Conservation (phyloP, 2,888 invertebrate genomes). For the Exocentrus adspersus region DNA sequence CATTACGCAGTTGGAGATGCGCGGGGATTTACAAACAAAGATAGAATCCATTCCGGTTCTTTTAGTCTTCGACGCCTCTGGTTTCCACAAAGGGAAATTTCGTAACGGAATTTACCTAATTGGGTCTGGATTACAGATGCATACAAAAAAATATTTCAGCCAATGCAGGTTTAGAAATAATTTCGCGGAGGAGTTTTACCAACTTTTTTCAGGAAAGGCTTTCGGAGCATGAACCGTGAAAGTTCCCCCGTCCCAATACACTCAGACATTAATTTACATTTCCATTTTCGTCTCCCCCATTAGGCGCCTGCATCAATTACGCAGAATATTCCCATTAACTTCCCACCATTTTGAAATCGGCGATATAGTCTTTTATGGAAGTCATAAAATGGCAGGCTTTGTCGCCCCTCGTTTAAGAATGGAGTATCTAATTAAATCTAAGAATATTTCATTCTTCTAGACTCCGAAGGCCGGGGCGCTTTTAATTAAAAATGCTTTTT, state of each 20-base stretch:
- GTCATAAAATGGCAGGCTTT: constrained; percentile 35
- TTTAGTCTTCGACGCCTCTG: neutral
- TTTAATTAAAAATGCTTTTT: constrained; percentile 28
- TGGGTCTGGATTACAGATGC: neutral
- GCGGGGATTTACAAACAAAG: neutral
- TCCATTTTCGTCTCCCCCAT: neutral
- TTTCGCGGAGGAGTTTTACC: no score
- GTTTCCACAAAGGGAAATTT: neutral
- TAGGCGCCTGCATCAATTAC: constrained; percentile 14
- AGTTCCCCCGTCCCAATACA: neutral
- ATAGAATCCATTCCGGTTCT: neutral
- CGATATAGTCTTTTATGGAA: constrained; percentile 28
- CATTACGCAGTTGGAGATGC: constrained; percentile 17
- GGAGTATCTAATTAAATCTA: constrained; percentile 33
- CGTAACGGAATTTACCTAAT: no score
- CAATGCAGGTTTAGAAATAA: no score
- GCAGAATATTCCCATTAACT: constrained; percentile 6
- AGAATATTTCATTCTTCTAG: constrained; percentile 32
- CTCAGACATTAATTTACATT: neutral
- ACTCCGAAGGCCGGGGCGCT: constrained; percentile 1
- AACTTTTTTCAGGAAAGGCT: neutral
- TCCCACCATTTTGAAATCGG: constrained; percentile 31
- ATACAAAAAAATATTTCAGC: no score
- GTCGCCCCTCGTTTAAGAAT: constrained; percentile 28
- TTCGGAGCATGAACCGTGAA: no score